These are phyloP conservation scores for Brachionus paranguensis DNA, from an alignment of 1,140 invertebrate species.

Conservation along the genomic window DNA sequence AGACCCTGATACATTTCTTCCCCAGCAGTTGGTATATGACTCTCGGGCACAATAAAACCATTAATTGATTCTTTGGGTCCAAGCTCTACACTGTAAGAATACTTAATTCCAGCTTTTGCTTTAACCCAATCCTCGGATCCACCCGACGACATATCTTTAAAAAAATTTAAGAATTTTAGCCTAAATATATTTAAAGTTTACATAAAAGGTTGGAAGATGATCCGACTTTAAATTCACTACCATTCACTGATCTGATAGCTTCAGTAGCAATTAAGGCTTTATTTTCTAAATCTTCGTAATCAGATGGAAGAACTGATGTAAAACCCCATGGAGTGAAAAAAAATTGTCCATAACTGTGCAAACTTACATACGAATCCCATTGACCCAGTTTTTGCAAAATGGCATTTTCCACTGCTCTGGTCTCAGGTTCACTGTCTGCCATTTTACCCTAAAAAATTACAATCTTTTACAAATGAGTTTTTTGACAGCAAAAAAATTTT, in stretches of 20 bases:
- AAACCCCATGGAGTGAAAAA: constrained; percentile 39
- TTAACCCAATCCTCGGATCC: constrained; percentile 44
- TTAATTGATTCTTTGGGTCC: constrained; percentile 7
- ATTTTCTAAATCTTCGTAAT: constrained; percentile 33
- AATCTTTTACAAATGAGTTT: not conserved
- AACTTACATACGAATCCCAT: constrained; percentile 23
- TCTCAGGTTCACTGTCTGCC: constrained; percentile 31
- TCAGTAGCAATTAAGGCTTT: not conserved
- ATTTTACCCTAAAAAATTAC: not conserved
- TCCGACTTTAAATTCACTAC: not conserved
- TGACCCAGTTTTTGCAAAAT: not conserved
- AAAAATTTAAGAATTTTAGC: not conserved
- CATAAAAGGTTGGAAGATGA: constrained; percentile 11
- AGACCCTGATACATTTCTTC: constrained; percentile 36
- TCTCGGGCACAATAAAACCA: constrained; percentile 30
- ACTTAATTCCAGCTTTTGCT: constrained; percentile 42
- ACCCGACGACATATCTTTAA: constrained; percentile 41
- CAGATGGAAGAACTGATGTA: constrained; percentile 1
- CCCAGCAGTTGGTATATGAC: not conserved
- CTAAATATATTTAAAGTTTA: not conserved
- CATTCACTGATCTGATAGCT: constrained; percentile 10
- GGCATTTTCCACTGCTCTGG: not conserved
- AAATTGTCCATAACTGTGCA: constrained; percentile 40
- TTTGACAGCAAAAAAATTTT: no score
- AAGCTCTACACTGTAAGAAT: constrained; percentile 43